A percentile compares a stretch with the other conserved stretches of the same genome.
Conservation (phyloP, 1,140 invertebrate species). For the Drosophila lacteicornis region DNA sequence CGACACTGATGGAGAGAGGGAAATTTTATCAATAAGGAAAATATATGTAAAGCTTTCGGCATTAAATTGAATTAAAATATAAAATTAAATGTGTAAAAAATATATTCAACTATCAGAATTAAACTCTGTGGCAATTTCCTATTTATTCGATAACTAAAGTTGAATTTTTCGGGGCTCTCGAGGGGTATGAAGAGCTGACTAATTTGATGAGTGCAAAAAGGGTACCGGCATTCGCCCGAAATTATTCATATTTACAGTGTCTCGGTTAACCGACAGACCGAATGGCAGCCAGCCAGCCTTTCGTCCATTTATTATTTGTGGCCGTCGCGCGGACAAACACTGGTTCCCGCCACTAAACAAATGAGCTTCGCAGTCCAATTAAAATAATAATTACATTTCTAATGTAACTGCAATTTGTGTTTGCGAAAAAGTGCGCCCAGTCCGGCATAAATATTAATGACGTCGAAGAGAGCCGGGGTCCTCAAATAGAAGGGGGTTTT, state of each 20-base stretch:
- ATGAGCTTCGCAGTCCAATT: constrained; percentile 74
- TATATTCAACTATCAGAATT: neutral
- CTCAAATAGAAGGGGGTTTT: constrained; percentile 16
- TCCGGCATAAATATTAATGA: constrained; percentile 80
- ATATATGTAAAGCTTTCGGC: constrained; percentile 6
- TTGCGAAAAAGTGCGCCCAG: constrained; percentile 63
- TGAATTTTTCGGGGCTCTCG: neutral
- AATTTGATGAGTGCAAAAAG: constrained; percentile 42
- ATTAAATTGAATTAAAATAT: neutral
- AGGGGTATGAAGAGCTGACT: constrained; percentile 1
- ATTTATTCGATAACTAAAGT: constrained; percentile 6
- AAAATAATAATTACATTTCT: constrained; percentile 85
- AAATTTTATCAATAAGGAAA: neutral
- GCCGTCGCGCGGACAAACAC: constrained; percentile 35
- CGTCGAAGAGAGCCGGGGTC: constrained; percentile 37
- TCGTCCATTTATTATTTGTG: constrained; percentile 77
- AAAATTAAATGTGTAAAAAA: too few relatives aligned
- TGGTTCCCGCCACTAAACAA: constrained; percentile 49
- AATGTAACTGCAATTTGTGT: constrained; percentile 74
- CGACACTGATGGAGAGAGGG: neutral
- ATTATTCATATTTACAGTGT: constrained; percentile 78
- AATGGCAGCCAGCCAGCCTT: constrained; percentile 57
- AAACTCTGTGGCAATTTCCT: neutral
- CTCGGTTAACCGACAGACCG: constrained; percentile 67
- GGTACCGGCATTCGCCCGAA: constrained; percentile 17